phyloP scores from a whole-genome alignment of 2,797 vertebrate species.

The Betta splendens region DNA sequence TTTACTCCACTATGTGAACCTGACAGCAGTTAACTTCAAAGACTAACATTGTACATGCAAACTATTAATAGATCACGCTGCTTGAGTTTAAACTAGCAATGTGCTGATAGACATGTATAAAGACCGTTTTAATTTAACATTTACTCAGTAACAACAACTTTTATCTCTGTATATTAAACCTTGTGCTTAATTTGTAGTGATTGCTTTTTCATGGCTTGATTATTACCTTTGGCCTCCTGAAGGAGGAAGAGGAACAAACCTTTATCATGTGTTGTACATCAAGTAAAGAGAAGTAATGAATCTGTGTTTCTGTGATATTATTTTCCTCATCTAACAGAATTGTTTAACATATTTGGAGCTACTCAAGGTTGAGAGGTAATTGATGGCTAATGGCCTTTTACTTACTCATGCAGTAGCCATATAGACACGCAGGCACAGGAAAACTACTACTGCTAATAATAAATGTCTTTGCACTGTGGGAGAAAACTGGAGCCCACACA shows the following conservation, averaged over 20 bases:
- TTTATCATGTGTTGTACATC: slow-evolving; percentile 57
- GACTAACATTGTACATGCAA: slow-evolving; percentile 48
- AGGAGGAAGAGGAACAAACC: slow-evolving; percentile 47
- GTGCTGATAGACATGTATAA: slow-evolving; percentile 45
- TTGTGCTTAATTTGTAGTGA: slow-evolving; percentile 63
- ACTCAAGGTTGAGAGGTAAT: too few species aligned
- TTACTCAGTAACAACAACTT: slow-evolving; percentile 50
- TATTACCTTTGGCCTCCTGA: slow-evolving; percentile 51
- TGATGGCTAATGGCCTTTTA: too few species aligned
- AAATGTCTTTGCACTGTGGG: too few species aligned
- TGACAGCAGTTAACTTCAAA: slow-evolving; percentile 31
- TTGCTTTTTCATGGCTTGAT: slow-evolving; percentile 51
- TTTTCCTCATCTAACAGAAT: slow-evolving; percentile 20
- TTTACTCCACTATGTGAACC: slow-evolving; percentile 34
- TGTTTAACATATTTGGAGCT: slow-evolving; percentile 18
- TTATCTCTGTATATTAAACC: slow-evolving; percentile 50
- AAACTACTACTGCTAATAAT: too few species aligned
- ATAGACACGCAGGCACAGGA: too few species aligned
- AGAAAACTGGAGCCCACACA: too few species aligned
- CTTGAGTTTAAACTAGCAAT: slow-evolving; percentile 33
- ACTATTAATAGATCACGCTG: slow-evolving; percentile 42
- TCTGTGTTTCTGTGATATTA: slow-evolving; percentile 39
- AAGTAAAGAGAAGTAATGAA: slow-evolving; percentile 57
- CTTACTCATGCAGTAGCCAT: too few species aligned
- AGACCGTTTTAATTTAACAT: slow-evolving; percentile 59